Base-by-base conservation (phyloP, 2,113 vertebrate species). In the Calypte anna region DNA sequence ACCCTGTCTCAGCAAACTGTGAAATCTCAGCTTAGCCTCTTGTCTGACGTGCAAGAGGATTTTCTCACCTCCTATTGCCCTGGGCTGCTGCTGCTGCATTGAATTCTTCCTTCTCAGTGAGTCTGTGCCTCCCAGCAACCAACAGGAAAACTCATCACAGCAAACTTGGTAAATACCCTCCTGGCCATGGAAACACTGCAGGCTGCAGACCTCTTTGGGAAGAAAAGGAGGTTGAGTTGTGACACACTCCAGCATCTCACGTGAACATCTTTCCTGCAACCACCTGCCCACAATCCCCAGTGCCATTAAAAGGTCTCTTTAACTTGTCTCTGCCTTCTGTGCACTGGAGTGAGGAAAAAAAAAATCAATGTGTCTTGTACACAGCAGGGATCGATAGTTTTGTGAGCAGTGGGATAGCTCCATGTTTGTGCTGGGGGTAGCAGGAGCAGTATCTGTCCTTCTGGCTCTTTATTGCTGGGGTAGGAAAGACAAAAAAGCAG, bases 61-160 rank as follows among this genome's bases (percentile, higher is more conserved):
- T 94, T 92, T 87, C 94, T 92, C 96, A 80, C 62, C 53, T 93
- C 77, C 76, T 43, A n/a, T 69, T 0, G 13, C 88, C 83, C 62
- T 1, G 0, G 93, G 83, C 88, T 72, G 72, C 62, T 90, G 68
- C 84, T 90, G 68, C 84, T 31, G 48, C 68, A 4, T 28, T 6
- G 79, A 74, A 53, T 50, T 86, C 30, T 83, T 90, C 68, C 79
- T 83, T 36, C 73, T 36, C 79, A 57, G 43, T 2, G 25, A 80
- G 51, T 11, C 73, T 3, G 2, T 33, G 64, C 44, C 90, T 10
- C 50, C 72, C 82, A 80, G 79, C 25, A 59, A 80, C 36, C 2
- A 31, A 36, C 83, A 88, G 77, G 73, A 78, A 55, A 86, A 40
- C 53, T 93, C 80, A 57, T n/a, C 2, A 6, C 92, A 93, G 77